Evolutionary conservation across 2,888 invertebrate species (phyloP), one percentile per base, ranked within the genome.

Genomic region (Drosophila rellima): DNA sequence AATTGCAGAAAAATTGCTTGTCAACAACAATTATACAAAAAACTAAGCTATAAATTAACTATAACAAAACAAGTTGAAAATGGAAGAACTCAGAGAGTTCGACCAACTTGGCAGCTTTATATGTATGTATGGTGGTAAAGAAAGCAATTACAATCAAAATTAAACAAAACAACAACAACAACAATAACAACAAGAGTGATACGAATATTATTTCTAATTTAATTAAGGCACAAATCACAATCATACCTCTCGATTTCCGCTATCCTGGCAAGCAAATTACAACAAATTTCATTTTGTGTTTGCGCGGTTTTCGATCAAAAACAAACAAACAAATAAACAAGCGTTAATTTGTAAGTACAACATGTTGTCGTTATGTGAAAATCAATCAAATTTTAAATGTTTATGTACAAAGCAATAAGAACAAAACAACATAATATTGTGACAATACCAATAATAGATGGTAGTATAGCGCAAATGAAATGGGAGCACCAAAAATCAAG

Each of bases 181-280:
- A n/a, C 29, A 20, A 40, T 42, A 65, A 57, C 44, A 65, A 54
- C 48, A 55, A 71, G 39, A 67, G 35, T 13, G 47, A 51, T 44
- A 65, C 59, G 18, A 52, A 39, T 51, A 65, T 40, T 72, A 82
- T 60, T 74, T 42, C 72, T 59, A 57, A 74, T 42, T 71, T 62
- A 78, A 64, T 66, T 67, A 78, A 68, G 82, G 74, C 93, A 79
- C 85, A 88, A 88, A 78, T 51, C 61, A 56, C 84, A 82, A 83
- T 90, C 92, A 94, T 95, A 95, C 95, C 95, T 95, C 95, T 92
- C 95, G 95, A 93, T 94, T 95, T 93, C 95, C 95, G 94, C 94
- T 94, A 93, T 95, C 95, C 95, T 95, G 94, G 94, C 92, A 92
- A 92, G 92, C 92, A 92, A 91, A 91, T 92, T 90, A 92, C 92